A percentile compares a stretch with the other conserved stretches of the same genome.
Evolutionary conservation across 2,797 vertebrate species (phyloP).

Genomic region (Tapirus indicus): DNA sequence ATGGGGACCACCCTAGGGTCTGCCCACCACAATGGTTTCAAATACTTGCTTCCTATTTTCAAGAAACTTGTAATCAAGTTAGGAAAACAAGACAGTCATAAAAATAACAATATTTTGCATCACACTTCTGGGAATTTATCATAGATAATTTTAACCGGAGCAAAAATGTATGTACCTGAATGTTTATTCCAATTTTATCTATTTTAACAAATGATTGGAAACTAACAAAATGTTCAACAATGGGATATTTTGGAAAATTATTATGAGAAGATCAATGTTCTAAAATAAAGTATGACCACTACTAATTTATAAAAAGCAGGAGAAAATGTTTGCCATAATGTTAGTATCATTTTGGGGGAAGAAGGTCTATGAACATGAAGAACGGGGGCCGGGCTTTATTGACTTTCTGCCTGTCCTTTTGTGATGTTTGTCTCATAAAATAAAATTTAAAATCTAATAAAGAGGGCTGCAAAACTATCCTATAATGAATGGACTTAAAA

Average conservation of each 20-base stretch:
- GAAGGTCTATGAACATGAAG: not conserved
- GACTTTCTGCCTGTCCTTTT: not conserved
- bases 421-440: slow-evolving; percentile 1
- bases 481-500: slow-evolving; percentile 21
- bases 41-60: not conserved
- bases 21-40: not conserved
- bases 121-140: not conserved
- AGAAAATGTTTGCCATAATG: not conserved
- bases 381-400: not conserved
- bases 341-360: not conserved
- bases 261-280: not conserved
- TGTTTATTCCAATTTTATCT: not conserved
- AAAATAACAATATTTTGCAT: slow-evolving; percentile 25
- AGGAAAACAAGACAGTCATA: not conserved
- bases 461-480: not conserved
- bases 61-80: slow-evolving; percentile 2
- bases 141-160: not conserved
- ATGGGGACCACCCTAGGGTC: not conserved
- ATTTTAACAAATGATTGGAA: not conserved
- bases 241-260: not conserved
- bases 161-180: not conserved
- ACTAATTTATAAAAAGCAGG: not conserved
- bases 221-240: not conserved
- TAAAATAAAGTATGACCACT: not conserved
- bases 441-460: slow-evolving; percentile 32